Evolutionary conservation across 2,113 vertebrate genomes (phyloP), one percentile per base, ranked within the genome.

Genomic region (Uropsilus gracilis): DNA sequence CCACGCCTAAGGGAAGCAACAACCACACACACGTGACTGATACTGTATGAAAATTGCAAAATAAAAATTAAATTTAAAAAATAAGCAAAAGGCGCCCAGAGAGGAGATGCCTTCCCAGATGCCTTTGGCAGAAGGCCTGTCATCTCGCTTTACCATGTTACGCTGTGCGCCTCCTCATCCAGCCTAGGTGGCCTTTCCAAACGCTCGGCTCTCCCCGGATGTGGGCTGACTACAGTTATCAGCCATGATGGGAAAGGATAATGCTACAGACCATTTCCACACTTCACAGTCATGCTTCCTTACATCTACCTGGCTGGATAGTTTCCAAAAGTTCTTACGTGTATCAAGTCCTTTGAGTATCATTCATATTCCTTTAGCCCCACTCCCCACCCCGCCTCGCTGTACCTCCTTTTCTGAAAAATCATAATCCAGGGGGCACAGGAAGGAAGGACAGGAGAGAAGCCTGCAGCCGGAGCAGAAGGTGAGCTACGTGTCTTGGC

Each of bases 211-310:
- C 78, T 63, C n/a, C 72, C n/a, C 30, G 53, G 66, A 39, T 61
- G 5, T 53, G 26, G 71, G 13, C 50, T n/a, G 92, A 73, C 71
- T 48, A 78, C 87, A 95, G 80, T 37, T n/a, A 89, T 83, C 68
- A 48, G 39, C 50, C 39, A 39, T 80, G 17, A 24, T 3, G 2
- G 44, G 28, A 37, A 94, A 92, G n/a, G 18, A 42, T 42, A 76
- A 87, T 68, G 37, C 39, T 55, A 72, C 71, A 55, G 87, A 48
- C 50, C 39, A 57, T 88, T 78, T 26, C 34, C 39, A 77, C 20
- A 16, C n/a, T 80, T 84, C 46, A 46, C 4, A 55, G 61, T 37
- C 57, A 53, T 66, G 50, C 2, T 86, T 86, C 2, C 6, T 44
- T 46, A 28, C 59, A 71, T 85, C 30, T 81, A 6, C 12, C 11